These are phyloP conservation scores for Fundulus diaphanus DNA, from an alignment of 2,797 vertebrate species.

Conservation along the genomic window DNA sequence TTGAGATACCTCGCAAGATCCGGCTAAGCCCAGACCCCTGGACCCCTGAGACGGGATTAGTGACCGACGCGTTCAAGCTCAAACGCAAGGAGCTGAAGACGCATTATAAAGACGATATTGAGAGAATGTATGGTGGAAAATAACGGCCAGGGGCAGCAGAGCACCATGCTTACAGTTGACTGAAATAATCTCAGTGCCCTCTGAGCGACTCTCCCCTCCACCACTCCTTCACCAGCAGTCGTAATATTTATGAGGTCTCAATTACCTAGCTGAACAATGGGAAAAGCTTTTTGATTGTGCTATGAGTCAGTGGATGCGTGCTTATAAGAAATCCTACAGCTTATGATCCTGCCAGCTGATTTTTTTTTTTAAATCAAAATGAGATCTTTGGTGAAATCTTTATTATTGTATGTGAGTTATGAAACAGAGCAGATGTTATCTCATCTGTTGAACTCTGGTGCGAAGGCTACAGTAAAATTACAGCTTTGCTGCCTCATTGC, in stretches of 20 bases:
- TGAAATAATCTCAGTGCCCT: slow-evolving; percentile 9
- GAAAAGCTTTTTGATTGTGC: background rate
- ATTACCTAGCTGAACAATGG: background rate
- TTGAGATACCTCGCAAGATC: slow-evolving; percentile 94
- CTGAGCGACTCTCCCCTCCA: background rate
- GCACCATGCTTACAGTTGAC: slow-evolving; percentile 16
- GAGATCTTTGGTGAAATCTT: slow-evolving; percentile 17
- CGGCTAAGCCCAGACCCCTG: slow-evolving; percentile 90
- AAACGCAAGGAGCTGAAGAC: slow-evolving; percentile 93
- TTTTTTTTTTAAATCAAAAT: slow-evolving; percentile 28
- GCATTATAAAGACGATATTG: slow-evolving; percentile 90
- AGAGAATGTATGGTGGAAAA: slow-evolving; percentile 91
- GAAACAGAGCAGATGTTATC: slow-evolving; percentile 52
- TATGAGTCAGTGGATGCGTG: background rate
- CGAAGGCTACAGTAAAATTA: slow-evolving; percentile 31
- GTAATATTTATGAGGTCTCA: background rate
- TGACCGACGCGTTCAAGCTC: slow-evolving; percentile 96
- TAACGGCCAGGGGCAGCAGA: slow-evolving; percentile 54
- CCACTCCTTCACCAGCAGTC: background rate
- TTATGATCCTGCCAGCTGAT: slow-evolving; percentile 18
- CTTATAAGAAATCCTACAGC: background rate
- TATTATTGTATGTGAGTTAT: slow-evolving; percentile 67
- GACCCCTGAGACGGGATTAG: slow-evolving; percentile 94
- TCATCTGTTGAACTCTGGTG: slow-evolving; percentile 58
- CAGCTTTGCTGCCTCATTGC: slow-evolving; percentile 15